phyloP scores from a whole-genome alignment of 2,888 invertebrate species.

The Lacanobia wlatinum region DNA sequence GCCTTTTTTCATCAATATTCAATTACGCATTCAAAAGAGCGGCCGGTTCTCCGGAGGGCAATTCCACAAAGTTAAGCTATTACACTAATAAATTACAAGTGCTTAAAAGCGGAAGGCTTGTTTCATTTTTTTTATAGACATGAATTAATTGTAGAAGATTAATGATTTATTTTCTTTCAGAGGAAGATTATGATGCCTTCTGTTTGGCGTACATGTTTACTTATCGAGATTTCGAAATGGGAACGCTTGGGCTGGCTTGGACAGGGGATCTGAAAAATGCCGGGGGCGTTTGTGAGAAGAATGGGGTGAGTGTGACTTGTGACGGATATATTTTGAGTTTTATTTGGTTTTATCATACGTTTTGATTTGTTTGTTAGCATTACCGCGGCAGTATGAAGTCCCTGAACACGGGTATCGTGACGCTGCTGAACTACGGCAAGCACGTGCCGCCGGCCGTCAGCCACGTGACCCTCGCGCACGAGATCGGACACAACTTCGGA shows the following conservation, averaged over 20 bases:
- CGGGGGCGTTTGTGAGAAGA: conserved; percentile 99
- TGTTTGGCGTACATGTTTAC: conserved; percentile 99
- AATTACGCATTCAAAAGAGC: conserved; percentile 67
- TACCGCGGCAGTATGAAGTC: conserved; percentile 98
- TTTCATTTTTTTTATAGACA: conserved; percentile 53
- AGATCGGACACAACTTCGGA: conserved; percentile 99
- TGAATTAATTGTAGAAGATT: conserved; percentile 40
- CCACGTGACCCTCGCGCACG: conserved; percentile 99
- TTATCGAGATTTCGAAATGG: conserved; percentile 98
- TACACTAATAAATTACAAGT: conserved; percentile 71
- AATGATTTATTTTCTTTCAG: conserved; percentile 88
- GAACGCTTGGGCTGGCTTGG: conserved; percentile 99
- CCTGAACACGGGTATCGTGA: conserved; percentile 99
- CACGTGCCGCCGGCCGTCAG: conserved; percentile 99
- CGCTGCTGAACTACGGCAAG: conserved; percentile 99
- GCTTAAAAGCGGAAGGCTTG: conserved; percentile 59
- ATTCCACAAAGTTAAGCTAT: conserved; percentile 66
- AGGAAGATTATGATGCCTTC: conserved; percentile 99
- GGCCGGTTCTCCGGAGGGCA: conserved; percentile 62
- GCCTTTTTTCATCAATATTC: conserved; percentile 58
- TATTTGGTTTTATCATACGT: conserved; percentile 16
- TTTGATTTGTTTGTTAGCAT: conserved; percentile 91
- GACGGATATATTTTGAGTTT: conserved; percentile 5
- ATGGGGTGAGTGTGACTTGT: conserved; percentile 93
- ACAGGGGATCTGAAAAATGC: conserved; percentile 98